Evolutionary conservation across 2,113 vertebrate species (phyloP).

Genomic region (Gobio gobio): DNA sequence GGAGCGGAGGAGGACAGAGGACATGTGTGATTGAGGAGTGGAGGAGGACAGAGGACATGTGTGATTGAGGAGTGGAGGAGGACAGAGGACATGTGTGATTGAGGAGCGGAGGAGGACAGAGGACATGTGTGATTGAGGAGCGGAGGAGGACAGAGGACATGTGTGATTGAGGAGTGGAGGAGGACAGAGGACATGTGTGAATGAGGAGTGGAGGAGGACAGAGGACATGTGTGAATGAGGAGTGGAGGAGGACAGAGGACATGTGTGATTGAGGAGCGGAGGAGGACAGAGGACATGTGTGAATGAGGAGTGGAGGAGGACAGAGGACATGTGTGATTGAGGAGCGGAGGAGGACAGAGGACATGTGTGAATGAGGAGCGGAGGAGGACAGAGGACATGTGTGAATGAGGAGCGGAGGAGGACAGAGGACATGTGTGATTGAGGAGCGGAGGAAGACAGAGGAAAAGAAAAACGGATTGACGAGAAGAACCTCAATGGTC

Average conservation of each 20-base stretch:
- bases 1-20: background rate
- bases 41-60: background rate
- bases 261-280: too few species aligned
- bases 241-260: background rate
- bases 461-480: background rate
- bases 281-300: background rate
- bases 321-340: too few species aligned
- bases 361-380: too few species aligned
- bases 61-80: too few species aligned
- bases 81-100: background rate
- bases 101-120: background rate
- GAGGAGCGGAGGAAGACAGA: background rate
- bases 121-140: too few species aligned
- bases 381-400: background rate
- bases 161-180: too few species aligned
- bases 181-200: background rate
- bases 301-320: too few species aligned
- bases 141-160: background rate
- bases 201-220: too few species aligned
- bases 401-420: too few species aligned
- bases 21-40: too few species aligned
- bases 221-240: too few species aligned
- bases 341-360: background rate
- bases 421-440: background rate
- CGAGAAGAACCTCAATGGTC: conserved; percentile 50